Evolutionary conservation across 2,113 vertebrate genomes (phyloP).

Genomic region (Oreotragus oreotragus): DNA sequence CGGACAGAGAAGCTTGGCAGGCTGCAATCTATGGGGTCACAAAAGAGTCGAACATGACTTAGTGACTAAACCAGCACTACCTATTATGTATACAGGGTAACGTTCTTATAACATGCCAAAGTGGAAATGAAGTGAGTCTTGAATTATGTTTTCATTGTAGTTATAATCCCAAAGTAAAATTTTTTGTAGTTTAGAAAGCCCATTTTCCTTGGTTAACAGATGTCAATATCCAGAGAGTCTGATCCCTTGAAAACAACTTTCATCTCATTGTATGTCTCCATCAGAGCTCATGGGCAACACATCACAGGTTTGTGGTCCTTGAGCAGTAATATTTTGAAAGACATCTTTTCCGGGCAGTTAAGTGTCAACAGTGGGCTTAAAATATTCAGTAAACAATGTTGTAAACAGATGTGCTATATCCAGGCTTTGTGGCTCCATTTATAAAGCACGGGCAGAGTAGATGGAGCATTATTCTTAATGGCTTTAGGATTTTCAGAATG

Average conservation of each 20-base stretch:
- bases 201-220: not conserved
- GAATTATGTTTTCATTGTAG: not conserved
- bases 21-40: not conserved
- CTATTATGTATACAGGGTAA: not conserved
- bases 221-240: not conserved
- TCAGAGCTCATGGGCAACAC: not conserved
- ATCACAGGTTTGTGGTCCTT: not conserved
- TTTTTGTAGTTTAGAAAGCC: not conserved
- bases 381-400: not conserved
- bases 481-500: not conserved
- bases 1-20: not conserved
- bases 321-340: not conserved
- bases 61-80: not conserved
- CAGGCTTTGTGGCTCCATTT: not conserved
- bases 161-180: not conserved
- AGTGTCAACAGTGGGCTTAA: not conserved
- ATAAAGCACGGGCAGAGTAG: not conserved
- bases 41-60: not conserved
- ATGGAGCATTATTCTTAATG: not conserved
- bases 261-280: not conserved
- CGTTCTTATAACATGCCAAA: not conserved
- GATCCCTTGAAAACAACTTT: not conserved
- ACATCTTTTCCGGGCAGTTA: not conserved
- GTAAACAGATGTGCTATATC: not conserved
- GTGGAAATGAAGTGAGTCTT: not conserved